phyloP scores from a whole-genome alignment of 2,797 vertebrate genomes.

The Ptychobarbus kaznakovi region DNA sequence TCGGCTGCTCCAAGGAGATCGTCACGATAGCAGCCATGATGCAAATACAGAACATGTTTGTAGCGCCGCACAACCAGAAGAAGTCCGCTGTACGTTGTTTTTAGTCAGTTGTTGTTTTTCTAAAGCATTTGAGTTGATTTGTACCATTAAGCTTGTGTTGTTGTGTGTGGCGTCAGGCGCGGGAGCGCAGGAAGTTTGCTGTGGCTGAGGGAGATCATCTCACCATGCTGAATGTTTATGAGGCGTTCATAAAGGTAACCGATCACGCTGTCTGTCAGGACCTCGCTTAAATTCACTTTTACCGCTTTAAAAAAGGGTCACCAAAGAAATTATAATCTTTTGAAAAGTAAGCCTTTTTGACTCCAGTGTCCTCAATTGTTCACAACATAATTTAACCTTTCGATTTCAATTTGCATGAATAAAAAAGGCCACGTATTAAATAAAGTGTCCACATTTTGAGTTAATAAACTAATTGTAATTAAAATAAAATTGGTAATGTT shows the following conservation, averaged over 20 bases:
- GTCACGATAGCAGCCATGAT: slow-evolving; percentile 98
- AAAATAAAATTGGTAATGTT: neutral
- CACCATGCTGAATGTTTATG: slow-evolving; percentile 98
- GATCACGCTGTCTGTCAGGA: neutral
- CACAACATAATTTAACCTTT: neutral
- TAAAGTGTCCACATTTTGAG: neutral
- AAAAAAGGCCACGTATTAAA: neutral
- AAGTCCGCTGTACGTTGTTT: slow-evolving; percentile 84
- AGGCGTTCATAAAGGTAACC: slow-evolving; percentile 95
- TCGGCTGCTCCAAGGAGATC: slow-evolving; percentile 96
- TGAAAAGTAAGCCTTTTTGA: neutral
- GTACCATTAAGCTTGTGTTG: neutral
- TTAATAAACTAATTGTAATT: neutral
- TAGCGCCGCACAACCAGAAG: slow-evolving; percentile 91
- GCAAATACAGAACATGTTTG: slow-evolving; percentile 98
- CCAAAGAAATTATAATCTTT: neutral
- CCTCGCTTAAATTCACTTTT: neutral
- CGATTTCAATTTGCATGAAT: neutral
- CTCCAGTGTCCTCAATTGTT: neutral
- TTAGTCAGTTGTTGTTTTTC: neutral
- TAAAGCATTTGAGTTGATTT: neutral
- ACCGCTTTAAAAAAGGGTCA: neutral
- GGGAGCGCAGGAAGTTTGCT: slow-evolving; percentile 95
- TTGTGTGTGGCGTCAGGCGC: slow-evolving; percentile 77
- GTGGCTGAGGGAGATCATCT: slow-evolving; percentile 98